Evolutionary conservation across 2,113 vertebrate species (phyloP), one percentile per base, ranked within the genome.

Genomic region (Chloebia gouldiae): DNA sequence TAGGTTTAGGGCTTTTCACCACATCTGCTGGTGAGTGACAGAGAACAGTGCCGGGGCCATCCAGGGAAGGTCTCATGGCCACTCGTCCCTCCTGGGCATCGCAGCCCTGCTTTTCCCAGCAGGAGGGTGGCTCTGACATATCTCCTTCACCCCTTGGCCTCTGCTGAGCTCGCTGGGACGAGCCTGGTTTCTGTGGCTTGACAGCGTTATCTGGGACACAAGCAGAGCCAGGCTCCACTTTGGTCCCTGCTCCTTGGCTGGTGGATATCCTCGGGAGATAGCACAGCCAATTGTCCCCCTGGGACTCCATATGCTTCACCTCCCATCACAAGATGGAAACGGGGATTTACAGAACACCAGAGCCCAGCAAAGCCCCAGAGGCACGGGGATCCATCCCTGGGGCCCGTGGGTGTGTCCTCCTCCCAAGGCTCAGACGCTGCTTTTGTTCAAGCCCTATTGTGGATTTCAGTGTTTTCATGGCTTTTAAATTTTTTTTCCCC

Each of bases 151-250:
- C 75, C 79, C 30, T 28, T 72, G 91, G 82, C 94, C 93, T 35
- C 57, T n/a, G 60, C 81, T 19, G 93, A 64, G 86, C 70, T 64
- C 1, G 2, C 71, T 6, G 9, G 93, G 80, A 31, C 0, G 1
- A 54, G 93, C 78, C 93, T 91, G 93, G 10, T 56, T 76, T 64
- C 84, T 69, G 72, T 20, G 84, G 49, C 63, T 33, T 86, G 95
- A 83, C 95, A 89, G 76, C 22, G 0, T 94, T 95, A 95, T 95
- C 92, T 83, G 90, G 87, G 83, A 30, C 66, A 22, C 86, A 13
- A 44, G 53, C 13, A 50, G 92, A 76, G 71, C 87, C 92, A 50
- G 92, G 95, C 87, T 91, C 86, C 42, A 2, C 89, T 79, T 44
- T 2, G 82, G 20, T 49, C 78, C 76, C 84, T 5, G 40, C 1